Percentiles rank a stretch among this genome's conserved stretches.
Conservation (phyloP, 2,797 vertebrate species). For the Intellagama lesueurii region DNA sequence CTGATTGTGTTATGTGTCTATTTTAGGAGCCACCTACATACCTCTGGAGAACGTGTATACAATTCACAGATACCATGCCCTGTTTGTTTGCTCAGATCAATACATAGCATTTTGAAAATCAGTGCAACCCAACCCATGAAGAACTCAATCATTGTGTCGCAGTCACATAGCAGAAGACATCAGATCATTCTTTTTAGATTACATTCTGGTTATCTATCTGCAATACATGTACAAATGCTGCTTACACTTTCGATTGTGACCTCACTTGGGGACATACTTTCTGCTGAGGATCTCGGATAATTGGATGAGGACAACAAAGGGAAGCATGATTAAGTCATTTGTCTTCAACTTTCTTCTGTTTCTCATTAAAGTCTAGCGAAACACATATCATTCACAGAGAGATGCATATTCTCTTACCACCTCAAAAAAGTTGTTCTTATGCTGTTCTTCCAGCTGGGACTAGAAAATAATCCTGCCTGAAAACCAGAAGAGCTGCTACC, state of each 20-base stretch:
- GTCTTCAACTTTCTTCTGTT: background rate
- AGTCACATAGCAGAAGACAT: too few relatives aligned
- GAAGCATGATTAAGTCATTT: background rate
- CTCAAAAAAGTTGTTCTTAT: background rate
- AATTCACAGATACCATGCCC: background rate
- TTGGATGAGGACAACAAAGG: background rate
- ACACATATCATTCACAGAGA: background rate
- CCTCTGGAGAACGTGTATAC: background rate
- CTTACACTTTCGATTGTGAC: background rate
- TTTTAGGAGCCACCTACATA: background rate
- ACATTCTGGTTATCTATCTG: background rate
- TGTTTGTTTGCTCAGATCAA: constrained; percentile 6
- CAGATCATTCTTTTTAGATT: background rate
- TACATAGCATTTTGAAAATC: background rate
- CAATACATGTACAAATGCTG: background rate
- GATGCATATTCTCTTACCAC: background rate
- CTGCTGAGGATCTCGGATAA: background rate
- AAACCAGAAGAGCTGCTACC: too few relatives aligned
- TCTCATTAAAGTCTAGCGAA: background rate
- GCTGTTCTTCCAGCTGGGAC: too few relatives aligned
- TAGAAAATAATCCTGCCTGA: too few relatives aligned
- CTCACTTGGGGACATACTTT: too few relatives aligned
- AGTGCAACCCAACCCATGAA: background rate
- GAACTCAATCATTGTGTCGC: too few relatives aligned
- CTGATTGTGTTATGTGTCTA: background rate